phyloP scores from a whole-genome alignment of 2,113 vertebrate genomes.

The Thryonomys swinderianus region DNA sequence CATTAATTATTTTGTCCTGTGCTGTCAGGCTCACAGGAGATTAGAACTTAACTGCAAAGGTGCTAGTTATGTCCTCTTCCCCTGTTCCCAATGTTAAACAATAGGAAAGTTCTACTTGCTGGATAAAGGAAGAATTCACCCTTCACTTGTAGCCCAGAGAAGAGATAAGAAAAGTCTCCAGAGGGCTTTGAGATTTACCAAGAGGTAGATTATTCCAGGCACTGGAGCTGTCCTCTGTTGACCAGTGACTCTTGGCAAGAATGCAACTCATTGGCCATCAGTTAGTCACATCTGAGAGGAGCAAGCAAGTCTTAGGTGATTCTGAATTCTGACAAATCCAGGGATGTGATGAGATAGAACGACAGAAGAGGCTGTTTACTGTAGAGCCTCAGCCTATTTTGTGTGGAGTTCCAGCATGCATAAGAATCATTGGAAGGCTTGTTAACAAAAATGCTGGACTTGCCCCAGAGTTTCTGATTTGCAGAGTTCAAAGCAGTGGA shows the following conservation, averaged over 20 bases:
- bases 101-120: background rate
- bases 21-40: no score
- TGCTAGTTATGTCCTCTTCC: no score
- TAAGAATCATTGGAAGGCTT: background rate
- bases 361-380: constrained; percentile 13
- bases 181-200: background rate
- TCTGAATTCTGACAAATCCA: constrained; percentile 63
- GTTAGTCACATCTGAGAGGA: constrained; percentile 10
- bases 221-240: background rate
- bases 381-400: background rate
- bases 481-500: background rate
- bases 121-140: background rate
- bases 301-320: constrained; percentile 2
- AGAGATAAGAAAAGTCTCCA: background rate
- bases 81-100: no score
- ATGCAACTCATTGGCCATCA: background rate
- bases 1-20: no score
- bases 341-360: constrained; percentile 25
- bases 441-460: background rate
- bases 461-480: background rate
- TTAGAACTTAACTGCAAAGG: no score
- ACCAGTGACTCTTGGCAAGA: constrained; percentile 18
- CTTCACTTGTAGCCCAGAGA: background rate
- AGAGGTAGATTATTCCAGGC: background rate
- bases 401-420: background rate